Conservation (phyloP, 2,888 invertebrate genomes). For the Caenorhabditis sp. region DNA sequence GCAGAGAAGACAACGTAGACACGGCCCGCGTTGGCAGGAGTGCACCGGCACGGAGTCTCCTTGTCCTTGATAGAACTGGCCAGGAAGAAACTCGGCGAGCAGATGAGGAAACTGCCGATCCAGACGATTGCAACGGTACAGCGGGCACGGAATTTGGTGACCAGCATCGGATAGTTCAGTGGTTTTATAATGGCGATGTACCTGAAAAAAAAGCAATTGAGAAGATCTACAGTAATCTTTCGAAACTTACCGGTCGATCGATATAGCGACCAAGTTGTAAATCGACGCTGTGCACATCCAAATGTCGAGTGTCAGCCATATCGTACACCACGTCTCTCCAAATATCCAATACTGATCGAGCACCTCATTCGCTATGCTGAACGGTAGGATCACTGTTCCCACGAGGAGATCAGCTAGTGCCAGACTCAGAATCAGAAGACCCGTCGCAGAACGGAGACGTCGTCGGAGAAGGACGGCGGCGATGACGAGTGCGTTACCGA, state of each 20-base stretch:
- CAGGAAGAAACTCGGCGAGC: slow-evolving; percentile 92
- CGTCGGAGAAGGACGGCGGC: slow-evolving; percentile 82
- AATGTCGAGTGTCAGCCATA: slow-evolving; percentile 96
- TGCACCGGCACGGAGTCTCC: slow-evolving; percentile 87
- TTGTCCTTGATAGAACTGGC: slow-evolving; percentile 76
- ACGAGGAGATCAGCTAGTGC: slow-evolving; percentile 95
- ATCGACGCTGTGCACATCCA: slow-evolving; percentile 99
- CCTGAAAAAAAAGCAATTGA: too few relatives aligned
- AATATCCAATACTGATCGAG: slow-evolving; percentile 93
- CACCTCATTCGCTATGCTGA: slow-evolving; percentile 94
- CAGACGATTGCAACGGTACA: slow-evolving; percentile 88
- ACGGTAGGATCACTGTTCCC: slow-evolving; percentile 95
- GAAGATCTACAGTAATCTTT: too few relatives aligned
- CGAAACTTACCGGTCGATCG: slow-evolving; percentile 89
- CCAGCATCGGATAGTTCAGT: slow-evolving; percentile 93
- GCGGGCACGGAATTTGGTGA: slow-evolving; percentile 86
- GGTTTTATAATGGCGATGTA: slow-evolving; percentile 98
- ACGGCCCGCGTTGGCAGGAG: slow-evolving; percentile 91
- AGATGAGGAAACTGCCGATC: slow-evolving; percentile 96
- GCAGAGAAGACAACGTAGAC: slow-evolving; percentile 93
- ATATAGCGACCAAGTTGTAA: slow-evolving; percentile 95
- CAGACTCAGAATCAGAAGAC: slow-evolving; percentile 96
- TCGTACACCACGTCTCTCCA: slow-evolving; percentile 92
- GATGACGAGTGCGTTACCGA: slow-evolving; percentile 82
- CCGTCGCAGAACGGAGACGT: slow-evolving; percentile 92